Evolutionary conservation across 2,797 vertebrate genomes (phyloP), one percentile per base, ranked within the genome.

Genomic region (Helostoma temminkii): DNA sequence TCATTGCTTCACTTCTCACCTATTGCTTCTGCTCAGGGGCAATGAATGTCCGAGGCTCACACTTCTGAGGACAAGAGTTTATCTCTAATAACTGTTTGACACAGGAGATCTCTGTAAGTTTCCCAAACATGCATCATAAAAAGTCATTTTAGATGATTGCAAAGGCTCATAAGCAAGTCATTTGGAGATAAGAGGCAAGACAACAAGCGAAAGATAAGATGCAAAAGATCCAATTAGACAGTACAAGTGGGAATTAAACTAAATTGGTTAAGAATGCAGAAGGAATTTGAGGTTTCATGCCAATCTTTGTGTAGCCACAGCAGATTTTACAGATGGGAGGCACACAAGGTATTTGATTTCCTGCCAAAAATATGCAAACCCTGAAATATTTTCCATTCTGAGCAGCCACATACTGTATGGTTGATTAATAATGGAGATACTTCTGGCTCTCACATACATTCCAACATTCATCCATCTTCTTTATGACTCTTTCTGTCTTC

Each of bases 381-480:
- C n/a, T 16, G 28, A 65, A 76, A 55, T 59, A 64, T 72, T 78
- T 87, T 80, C 74, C 79, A 71, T n/a, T 50, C 22, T 18, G 46
- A 61, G 62, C 62, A 56, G 61, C 47, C 53, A 72, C 82, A 85
- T 43, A n/a, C n/a, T n/a, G n/a, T n/a, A 62, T 71, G 71, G 67
- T 16, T 68, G 52, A 81, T 85, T 83, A 80, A 76, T 78, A 85
- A 73, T 37, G 48, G 22, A 81, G 53, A 61, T 28, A 30, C 53
- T 14, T 39, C 66, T 66, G 58, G 65, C 71, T 37, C 46, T 66
- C 54, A 25, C 39, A 37, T 55, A 32, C 5, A 9, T 19, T 22
- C 15, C 56, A 39, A 36, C 56, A 32, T 18, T 26, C 21, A 43
- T 26, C n/a, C 18, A 2, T 28, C 68, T 37, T 50, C 24, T 47